phyloP scores from a whole-genome alignment of 1,140 invertebrate species.

The Achroia grisella region DNA sequence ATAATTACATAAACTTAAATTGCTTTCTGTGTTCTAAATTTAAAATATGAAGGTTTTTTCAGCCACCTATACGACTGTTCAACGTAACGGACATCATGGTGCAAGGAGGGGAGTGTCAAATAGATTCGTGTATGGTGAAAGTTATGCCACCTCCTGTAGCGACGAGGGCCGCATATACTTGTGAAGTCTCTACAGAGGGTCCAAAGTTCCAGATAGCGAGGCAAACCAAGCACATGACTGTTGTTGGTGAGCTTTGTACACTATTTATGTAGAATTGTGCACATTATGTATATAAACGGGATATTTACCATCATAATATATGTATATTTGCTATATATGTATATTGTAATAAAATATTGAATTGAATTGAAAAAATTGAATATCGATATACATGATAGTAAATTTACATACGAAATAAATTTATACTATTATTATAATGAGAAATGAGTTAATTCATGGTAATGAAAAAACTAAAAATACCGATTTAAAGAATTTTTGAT shows the following conservation, averaged over 20 bases:
- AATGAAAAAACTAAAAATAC: too few species aligned
- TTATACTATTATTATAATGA: too few species aligned
- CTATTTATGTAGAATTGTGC: too few species aligned
- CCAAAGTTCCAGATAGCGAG: conserved; percentile 77
- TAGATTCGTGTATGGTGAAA: conserved; percentile 68
- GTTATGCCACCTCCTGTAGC: conserved; percentile 72
- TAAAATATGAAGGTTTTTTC: conserved; percentile 13
- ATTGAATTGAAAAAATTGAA: too few species aligned
- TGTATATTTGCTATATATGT: too few species aligned
- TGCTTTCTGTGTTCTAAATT: neutral
- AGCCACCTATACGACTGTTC: conserved; percentile 58
- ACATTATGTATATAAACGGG: too few species aligned
- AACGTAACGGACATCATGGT: conserved; percentile 62
- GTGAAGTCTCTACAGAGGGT: conserved; percentile 79
- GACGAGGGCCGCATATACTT: conserved; percentile 74
- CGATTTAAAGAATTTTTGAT: too few species aligned
- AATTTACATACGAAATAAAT: too few species aligned
- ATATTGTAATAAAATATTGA: too few species aligned
- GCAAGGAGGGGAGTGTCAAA: conserved; percentile 65
- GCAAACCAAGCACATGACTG: conserved; percentile 76
- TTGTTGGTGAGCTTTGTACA: conserved; percentile 71
- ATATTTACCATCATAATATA: too few species aligned
- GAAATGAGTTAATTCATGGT: too few species aligned
- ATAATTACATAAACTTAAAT: neutral
- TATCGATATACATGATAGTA: too few species aligned